These are phyloP conservation scores for Lithophane socia DNA, from an alignment of 2,888 invertebrate species.

Conservation along the genomic window DNA sequence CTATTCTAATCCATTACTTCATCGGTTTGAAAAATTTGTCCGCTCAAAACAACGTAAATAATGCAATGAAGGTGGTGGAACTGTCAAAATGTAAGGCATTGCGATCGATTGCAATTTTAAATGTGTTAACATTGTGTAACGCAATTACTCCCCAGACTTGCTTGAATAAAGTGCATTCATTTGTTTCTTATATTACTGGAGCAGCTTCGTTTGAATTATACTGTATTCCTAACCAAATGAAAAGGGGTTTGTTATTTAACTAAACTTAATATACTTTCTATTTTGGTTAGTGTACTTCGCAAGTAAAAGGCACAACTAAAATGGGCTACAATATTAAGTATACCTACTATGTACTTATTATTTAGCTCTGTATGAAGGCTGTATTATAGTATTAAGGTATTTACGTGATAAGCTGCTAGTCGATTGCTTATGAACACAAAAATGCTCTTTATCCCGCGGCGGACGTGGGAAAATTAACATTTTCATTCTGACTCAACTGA, in stretches of 20 bases:
- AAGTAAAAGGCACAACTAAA: constrained; percentile 5
- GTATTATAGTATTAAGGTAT: constrained; percentile 5
- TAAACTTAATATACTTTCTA: background rate
- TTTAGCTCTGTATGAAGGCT: constrained; percentile 9
- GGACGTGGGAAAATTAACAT: constrained; percentile 57
- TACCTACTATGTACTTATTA: background rate
- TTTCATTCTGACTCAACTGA: constrained; percentile 36
- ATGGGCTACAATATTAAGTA: background rate
- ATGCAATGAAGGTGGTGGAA: no score
- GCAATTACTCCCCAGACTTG: no score
- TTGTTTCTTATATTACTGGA: background rate
- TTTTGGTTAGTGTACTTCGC: no score
- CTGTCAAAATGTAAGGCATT: no score
- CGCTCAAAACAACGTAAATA: no score
- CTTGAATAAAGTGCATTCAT: no score
- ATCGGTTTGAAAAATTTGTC: no score
- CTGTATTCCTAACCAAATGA: background rate
- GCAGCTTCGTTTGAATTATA: background rate
- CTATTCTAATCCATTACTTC: no score
- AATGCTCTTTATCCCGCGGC: constrained; percentile 51
- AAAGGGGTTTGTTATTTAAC: background rate
- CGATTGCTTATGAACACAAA: constrained; percentile 58
- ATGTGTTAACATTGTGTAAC: no score
- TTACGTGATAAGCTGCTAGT: constrained; percentile 23
- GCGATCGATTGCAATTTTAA: no score